Conservation (phyloP, 2,113 vertebrate species). For the Strix uralensis region DNA sequence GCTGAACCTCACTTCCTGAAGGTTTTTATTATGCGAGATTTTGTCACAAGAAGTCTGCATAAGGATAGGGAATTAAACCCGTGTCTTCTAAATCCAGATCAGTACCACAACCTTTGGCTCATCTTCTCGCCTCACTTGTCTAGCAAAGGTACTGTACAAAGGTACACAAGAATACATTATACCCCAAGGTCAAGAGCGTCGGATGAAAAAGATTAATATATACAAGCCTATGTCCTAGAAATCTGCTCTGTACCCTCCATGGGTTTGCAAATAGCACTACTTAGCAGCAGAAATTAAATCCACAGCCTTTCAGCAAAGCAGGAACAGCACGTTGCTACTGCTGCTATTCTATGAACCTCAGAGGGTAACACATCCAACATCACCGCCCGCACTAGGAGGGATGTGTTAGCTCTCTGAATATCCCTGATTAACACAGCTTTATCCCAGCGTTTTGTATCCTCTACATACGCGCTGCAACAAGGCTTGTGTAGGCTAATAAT, state of each 20-base stretch:
- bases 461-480: not conserved
- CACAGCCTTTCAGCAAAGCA: slow-evolving; percentile 4
- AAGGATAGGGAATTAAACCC: not conserved
- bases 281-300: slow-evolving; percentile 40
- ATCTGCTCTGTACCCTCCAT: not conserved
- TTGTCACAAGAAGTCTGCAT: not conserved
- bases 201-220: slow-evolving; percentile 6
- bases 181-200: not conserved
- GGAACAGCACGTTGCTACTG: not conserved
- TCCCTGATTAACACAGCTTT: slow-evolving; percentile 9
- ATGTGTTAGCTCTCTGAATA: slow-evolving; percentile 1
- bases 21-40: not conserved
- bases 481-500: not conserved
- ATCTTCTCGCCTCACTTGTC: not conserved
- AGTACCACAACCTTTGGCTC: slow-evolving; percentile 29
- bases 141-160: slow-evolving; percentile 5
- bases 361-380: slow-evolving; percentile 7
- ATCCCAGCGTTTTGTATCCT: not conserved
- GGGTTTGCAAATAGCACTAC: slow-evolving; percentile 45
- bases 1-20: not conserved
- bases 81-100: not conserved
- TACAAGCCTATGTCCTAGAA: slow-evolving; percentile 5
- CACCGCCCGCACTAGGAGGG: not conserved
- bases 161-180: slow-evolving; percentile 10
- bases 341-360: not conserved